Conservation (phyloP, 2,797 vertebrate species). For the Podargus strigoides region DNA sequence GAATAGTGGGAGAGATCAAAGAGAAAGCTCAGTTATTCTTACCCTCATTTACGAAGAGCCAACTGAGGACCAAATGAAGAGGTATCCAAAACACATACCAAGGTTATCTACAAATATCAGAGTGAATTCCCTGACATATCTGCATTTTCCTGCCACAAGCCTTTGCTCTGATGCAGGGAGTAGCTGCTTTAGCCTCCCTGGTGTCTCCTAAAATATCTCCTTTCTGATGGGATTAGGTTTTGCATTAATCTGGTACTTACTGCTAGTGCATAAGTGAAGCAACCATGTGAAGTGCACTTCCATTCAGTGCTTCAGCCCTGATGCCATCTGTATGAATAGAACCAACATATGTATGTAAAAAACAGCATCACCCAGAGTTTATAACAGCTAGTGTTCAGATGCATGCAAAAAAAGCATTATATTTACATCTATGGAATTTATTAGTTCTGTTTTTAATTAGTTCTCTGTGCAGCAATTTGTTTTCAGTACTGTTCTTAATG, state of each 20-base stretch:
- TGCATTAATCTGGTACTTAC: not conserved
- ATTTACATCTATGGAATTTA: constrained; percentile 4
- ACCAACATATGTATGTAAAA: not conserved
- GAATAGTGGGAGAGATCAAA: not conserved
- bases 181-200: not conserved
- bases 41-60: not conserved
- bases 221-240: not conserved
- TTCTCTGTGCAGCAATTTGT: not conserved
- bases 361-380: not conserved
- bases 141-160: not conserved
- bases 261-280: not conserved
- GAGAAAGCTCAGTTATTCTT: not conserved
- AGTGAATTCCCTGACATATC: not conserved
- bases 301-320: not conserved
- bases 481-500: not conserved
- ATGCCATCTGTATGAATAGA: not conserved
- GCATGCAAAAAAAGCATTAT: not conserved
- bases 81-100: not conserved
- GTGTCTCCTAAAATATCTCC: not conserved
- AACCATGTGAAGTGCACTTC: not conserved
- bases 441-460: constrained; percentile 16
- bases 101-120: not conserved
- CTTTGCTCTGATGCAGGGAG: not conserved
- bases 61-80: not conserved
- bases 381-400: not conserved